Evolutionary conservation across 2,888 invertebrate species (phyloP).

Genomic region (Eilema sororculum): DNA sequence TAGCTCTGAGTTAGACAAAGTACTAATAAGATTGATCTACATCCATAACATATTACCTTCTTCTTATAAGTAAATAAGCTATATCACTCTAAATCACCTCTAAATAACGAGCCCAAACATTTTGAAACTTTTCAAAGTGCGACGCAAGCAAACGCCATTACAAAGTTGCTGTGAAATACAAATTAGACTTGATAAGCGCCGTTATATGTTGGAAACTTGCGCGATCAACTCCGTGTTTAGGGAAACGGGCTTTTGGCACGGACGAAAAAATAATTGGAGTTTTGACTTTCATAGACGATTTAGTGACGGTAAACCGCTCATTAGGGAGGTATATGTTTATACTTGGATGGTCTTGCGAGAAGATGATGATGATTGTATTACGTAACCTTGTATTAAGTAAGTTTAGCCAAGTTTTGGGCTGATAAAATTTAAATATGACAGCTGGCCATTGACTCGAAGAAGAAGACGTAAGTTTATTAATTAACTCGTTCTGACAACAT

Average conservation of each 20-base stretch:
- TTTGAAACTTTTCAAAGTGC: slow-evolving; percentile 15
- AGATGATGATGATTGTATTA: too few relatives aligned
- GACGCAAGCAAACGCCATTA: slow-evolving; percentile 25
- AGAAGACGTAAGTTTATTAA: too few relatives aligned
- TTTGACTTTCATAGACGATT: neutral
- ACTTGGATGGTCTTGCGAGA: too few relatives aligned
- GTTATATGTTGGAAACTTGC: slow-evolving; percentile 9
- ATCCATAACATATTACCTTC: too few relatives aligned
- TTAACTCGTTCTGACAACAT: too few relatives aligned
- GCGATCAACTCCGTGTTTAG: slow-evolving; percentile 6
- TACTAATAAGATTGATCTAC: too few relatives aligned
- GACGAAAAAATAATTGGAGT: neutral
- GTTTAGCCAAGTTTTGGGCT: too few relatives aligned
- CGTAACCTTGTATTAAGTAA: too few relatives aligned
- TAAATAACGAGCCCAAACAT: slow-evolving; percentile 7
- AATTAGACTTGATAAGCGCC: slow-evolving; percentile 23
- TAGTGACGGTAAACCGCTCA: neutral
- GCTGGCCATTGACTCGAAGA: too few relatives aligned
- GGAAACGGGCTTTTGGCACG: neutral
- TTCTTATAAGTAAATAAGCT: neutral
- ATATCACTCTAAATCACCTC: neutral
- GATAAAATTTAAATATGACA: too few relatives aligned
- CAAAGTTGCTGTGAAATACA: slow-evolving; percentile 23
- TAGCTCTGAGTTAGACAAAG: too few relatives aligned
- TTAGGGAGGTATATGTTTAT: neutral